Evolutionary conservation across 2,797 vertebrate genomes (phyloP).

Genomic region (Chrysocyon brachyurus): DNA sequence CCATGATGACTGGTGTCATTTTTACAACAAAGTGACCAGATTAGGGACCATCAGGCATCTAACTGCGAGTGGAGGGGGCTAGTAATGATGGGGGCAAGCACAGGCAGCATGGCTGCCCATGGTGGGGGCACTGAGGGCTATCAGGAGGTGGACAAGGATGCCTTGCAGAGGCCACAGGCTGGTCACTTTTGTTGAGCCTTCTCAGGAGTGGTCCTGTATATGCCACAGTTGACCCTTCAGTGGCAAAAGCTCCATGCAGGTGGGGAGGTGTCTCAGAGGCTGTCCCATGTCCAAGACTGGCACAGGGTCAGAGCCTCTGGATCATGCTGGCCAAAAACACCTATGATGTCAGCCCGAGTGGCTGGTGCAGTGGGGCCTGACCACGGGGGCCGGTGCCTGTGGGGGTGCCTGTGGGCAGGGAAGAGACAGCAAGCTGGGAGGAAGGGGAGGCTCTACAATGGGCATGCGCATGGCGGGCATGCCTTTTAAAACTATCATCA

Average conservation of each 20-base stretch:
- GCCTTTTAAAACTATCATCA: slow-evolving; percentile 70
- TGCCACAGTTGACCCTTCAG: background rate
- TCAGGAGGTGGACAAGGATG: background rate
- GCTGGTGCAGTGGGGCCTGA: background rate
- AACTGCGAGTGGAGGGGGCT: background rate
- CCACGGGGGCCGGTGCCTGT: accelerated
- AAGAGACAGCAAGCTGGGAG: background rate
- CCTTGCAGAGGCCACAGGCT: background rate
- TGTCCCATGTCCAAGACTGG: background rate
- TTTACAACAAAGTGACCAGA: background rate
- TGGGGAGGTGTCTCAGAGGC: background rate
- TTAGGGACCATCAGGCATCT: background rate
- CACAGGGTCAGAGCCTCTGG: background rate
- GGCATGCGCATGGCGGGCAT: slow-evolving; percentile 25
- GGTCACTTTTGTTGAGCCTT: background rate
- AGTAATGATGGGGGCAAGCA: background rate
- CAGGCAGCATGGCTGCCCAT: background rate
- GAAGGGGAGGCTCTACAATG: background rate
- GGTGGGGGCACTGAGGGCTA: background rate
- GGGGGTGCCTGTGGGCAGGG: background rate
- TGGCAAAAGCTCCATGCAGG: background rate
- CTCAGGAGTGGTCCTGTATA: background rate
- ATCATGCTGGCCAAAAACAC: background rate
- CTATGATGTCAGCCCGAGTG: background rate
- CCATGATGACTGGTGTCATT: background rate